Conservation (phyloP, 2,113 vertebrate species). For the Melanerpes aurifrons region DNA sequence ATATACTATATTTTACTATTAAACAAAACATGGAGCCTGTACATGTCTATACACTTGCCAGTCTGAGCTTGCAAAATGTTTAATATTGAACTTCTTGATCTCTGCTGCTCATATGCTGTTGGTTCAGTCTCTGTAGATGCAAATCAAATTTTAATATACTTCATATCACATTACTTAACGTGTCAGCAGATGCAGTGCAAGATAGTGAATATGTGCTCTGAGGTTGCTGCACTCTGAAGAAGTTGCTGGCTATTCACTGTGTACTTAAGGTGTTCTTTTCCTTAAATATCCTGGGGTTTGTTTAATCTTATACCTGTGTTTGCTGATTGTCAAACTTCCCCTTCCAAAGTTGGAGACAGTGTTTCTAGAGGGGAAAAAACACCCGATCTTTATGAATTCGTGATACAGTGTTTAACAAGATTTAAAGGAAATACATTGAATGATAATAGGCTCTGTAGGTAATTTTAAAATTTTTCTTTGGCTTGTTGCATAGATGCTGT, state of each 20-base stretch:
- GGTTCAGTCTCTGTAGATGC: neutral
- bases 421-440: neutral
- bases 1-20: neutral
- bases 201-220: neutral
- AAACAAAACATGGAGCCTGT: neutral
- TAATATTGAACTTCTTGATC: neutral
- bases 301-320: neutral
- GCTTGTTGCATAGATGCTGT: rapidly evolving
- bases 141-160: neutral
- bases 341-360: neutral
- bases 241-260: neutral
- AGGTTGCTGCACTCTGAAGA: neutral
- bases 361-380: neutral
- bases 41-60: neutral
- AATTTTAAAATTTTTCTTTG: neutral
- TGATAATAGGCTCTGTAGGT: neutral
- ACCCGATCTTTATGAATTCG: neutral
- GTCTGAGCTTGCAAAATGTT: neutral
- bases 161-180: neutral
- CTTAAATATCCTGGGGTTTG: neutral
- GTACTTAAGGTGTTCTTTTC: neutral
- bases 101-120: rapidly evolving
- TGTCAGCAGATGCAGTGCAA: rapidly evolving
- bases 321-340: neutral
- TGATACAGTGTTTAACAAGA: neutral